phyloP scores from a whole-genome alignment of 1,140 invertebrate genomes.

The Tetramorium alpestre region DNA sequence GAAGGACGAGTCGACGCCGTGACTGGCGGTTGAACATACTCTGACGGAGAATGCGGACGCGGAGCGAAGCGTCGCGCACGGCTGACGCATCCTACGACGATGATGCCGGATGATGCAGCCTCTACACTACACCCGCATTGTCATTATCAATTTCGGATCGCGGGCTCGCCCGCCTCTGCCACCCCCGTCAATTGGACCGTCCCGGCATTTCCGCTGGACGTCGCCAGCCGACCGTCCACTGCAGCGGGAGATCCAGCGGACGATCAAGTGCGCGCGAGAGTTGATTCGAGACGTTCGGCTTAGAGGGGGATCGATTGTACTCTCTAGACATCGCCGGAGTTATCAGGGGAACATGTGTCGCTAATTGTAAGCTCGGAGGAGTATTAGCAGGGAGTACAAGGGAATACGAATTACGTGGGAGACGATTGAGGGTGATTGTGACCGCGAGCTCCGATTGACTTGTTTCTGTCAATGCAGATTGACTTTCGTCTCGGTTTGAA shows the following conservation, averaged over 20 bases:
- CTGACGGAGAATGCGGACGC: too few species aligned
- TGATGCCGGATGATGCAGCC: not conserved
- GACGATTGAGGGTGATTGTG: not conserved
- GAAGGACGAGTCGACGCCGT: not conserved
- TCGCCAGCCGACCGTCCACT: not conserved
- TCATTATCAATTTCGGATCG: not conserved
- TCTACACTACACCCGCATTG: not conserved
- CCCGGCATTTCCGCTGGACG: not conserved
- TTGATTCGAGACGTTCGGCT: not conserved
- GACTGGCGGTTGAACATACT: too few species aligned
- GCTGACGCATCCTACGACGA: conserved; percentile 20
- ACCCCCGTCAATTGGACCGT: not conserved
- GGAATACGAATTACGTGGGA: not conserved
- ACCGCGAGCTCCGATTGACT: not conserved
- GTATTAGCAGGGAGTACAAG: not conserved
- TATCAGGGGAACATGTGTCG: not conserved
- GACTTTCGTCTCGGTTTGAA: not conserved
- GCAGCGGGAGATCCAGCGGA: not conserved
- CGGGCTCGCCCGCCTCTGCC: not conserved
- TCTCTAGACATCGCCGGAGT: not conserved
- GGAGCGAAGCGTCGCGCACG: not conserved
- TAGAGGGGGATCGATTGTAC: not conserved
- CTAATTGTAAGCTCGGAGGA: not conserved
- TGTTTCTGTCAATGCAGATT: not conserved
- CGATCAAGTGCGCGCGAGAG: not conserved